Percentiles rank a stretch among this genome's conserved stretches.
These are phyloP conservation scores for Steromphala cineraria DNA, from an alignment of 2,888 invertebrate species.

Conservation along the genomic window DNA sequence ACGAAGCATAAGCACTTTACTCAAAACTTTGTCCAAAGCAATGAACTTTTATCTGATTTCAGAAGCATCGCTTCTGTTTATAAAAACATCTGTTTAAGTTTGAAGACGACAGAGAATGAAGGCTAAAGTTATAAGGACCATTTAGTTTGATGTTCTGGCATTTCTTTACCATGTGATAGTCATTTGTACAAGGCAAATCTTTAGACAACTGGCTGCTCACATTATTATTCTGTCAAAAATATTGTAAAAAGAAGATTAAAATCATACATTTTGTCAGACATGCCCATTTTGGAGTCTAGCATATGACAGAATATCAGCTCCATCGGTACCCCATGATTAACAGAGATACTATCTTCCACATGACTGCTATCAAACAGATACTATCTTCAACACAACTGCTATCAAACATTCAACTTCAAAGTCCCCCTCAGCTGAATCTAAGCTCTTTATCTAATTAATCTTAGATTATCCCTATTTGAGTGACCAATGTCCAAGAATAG, in stretches of 20 bases:
- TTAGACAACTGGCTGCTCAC: no score
- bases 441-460: conserved; percentile 18
- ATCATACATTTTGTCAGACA: not conserved
- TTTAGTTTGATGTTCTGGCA: no score
- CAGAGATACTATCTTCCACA: conserved; percentile 15
- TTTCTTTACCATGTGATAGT: no score
- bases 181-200: no score
- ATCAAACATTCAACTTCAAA: conserved; percentile 10
- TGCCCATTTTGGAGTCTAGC: not conserved
- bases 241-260: not conserved
- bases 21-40: no score
- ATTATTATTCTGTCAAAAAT: not conserved
- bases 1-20: no score
- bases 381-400: conserved; percentile 13
- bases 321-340: not conserved
- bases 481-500: not conserved
- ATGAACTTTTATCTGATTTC: no score
- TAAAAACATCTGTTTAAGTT: no score
- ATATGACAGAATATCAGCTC: not conserved
- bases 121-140: no score
- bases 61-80: no score
- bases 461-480: conserved; percentile 6
- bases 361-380: conserved; percentile 5
- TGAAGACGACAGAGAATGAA: no score
- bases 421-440: conserved; percentile 9